Evolutionary conservation across 2,888 invertebrate genomes (phyloP).

Genomic region (Diarsia dahlii): DNA sequence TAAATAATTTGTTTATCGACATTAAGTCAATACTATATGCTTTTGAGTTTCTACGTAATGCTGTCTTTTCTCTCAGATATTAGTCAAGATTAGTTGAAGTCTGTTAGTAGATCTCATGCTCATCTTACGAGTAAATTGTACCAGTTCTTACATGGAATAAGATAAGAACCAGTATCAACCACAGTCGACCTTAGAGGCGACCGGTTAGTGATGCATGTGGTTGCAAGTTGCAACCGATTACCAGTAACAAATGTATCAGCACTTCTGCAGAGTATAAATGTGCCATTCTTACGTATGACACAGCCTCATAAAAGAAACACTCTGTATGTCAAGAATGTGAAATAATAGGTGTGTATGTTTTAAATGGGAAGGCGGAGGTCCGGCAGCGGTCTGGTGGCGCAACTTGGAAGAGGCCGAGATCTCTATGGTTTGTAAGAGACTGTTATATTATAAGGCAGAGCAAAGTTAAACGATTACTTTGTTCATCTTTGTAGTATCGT

Average conservation of each 20-base stretch:
- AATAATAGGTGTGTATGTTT: conserved; percentile 8
- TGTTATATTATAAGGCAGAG: not conserved
- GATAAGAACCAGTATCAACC: conserved; percentile 4
- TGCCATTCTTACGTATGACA: conserved; percentile 28
- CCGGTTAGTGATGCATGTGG: conserved; percentile 31
- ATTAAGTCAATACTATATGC: not conserved
- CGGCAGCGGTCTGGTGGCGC: conserved; percentile 4
- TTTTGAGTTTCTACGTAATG: not conserved
- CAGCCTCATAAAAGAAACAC: conserved; percentile 14
- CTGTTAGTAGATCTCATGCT: not conserved
- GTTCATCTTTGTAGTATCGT: not conserved
- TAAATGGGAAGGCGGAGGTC: conserved; percentile 36
- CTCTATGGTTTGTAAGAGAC: not conserved
- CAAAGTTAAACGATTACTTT: not conserved
- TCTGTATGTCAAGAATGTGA: conserved; percentile 46
- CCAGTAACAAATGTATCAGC: conserved; percentile 26
- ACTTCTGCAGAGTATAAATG: conserved; percentile 2
- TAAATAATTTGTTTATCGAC: conserved; percentile 14
- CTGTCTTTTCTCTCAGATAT: not conserved
- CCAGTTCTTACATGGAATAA: not conserved
- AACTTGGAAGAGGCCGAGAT: conserved; percentile 11
- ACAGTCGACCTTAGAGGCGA: conserved; percentile 28
- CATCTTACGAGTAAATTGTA: conserved; percentile 1
- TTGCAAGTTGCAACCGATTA: conserved; percentile 29
- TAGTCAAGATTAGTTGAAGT: not conserved